phyloP scores from a whole-genome alignment of 2,113 vertebrate genomes.

The Bubo blakistoni region DNA sequence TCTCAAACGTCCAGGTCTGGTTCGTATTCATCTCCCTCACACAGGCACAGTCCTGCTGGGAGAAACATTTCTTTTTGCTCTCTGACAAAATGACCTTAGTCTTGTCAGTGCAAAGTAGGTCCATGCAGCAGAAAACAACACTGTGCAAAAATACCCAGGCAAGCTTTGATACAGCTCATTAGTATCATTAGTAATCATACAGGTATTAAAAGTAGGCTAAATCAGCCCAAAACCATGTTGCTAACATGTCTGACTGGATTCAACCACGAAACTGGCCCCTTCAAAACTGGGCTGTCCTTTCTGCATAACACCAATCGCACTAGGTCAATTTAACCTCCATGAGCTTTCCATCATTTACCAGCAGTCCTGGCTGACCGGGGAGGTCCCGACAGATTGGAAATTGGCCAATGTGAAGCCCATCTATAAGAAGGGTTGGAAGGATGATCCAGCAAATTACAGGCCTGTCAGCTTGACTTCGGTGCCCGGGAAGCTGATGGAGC shows the following conservation, averaged over 20 bases:
- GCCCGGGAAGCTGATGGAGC: too few relatives aligned
- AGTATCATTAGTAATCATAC: too few relatives aligned
- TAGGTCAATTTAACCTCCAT: not conserved
- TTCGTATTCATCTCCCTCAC: not conserved
- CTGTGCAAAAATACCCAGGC: not conserved
- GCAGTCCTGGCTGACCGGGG: too few relatives aligned
- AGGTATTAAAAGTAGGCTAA: not conserved
- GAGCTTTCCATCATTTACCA: too few relatives aligned
- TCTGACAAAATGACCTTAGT: not conserved
- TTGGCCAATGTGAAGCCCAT: too few relatives aligned
- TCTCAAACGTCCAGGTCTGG: not conserved
- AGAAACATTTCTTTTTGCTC: not conserved
- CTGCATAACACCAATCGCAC: accelerated
- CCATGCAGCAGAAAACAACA: not conserved
- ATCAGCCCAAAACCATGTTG: not conserved
- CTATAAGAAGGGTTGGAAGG: too few relatives aligned
- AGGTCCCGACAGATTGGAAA: too few relatives aligned
- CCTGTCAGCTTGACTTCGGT: too few relatives aligned
- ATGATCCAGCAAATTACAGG: too few relatives aligned
- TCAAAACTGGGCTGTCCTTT: not conserved
- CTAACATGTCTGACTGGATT: not conserved
- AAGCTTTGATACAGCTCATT: not conserved
- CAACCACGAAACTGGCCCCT: accelerated
- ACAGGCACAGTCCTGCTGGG: accelerated
- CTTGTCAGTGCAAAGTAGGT: not conserved